Conservation (phyloP, 1,140 invertebrate species). For the Brachionus paranguensis region DNA sequence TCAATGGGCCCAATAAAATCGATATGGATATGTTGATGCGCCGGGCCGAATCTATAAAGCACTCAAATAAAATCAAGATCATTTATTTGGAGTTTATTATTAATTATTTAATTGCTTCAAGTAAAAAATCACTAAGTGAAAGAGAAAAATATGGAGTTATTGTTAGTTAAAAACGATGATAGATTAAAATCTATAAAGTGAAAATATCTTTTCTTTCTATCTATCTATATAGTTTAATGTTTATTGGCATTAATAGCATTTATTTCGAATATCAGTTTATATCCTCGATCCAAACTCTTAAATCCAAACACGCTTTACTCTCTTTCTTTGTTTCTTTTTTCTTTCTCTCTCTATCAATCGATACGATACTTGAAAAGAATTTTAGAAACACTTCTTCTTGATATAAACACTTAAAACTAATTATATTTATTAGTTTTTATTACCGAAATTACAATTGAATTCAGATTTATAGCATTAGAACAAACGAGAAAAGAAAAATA, state of each 20-base stretch:
- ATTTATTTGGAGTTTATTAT: slow-evolving; percentile 26
- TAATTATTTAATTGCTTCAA: slow-evolving; percentile 39
- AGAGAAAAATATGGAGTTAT: slow-evolving; percentile 32
- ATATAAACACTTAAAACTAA: slow-evolving; percentile 39
- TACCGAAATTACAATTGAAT: slow-evolving; percentile 35
- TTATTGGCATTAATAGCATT: slow-evolving; percentile 37
- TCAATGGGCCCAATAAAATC: not conserved
- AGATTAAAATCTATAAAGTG: slow-evolving; percentile 28
- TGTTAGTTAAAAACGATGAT: slow-evolving; percentile 13
- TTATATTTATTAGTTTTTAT: slow-evolving; percentile 38
- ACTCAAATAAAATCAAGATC: slow-evolving; percentile 7
- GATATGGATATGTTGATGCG: not conserved
- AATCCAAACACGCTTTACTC: not conserved
- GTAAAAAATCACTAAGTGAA: slow-evolving; percentile 27
- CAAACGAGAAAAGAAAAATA: slow-evolving; percentile 22
- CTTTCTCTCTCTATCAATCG: not conserved
- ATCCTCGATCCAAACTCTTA: slow-evolving; percentile 12
- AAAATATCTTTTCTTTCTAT: not conserved
- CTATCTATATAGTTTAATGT: slow-evolving; percentile 29
- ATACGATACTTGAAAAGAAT: slow-evolving; percentile 16
- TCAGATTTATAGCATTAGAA: slow-evolving; percentile 30
- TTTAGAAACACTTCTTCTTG: slow-evolving; percentile 29
- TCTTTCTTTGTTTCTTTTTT: not conserved
- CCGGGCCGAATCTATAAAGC: not conserved
- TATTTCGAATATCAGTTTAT: slow-evolving; percentile 36